These are phyloP conservation scores for Torymus tubicola DNA, from an alignment of 2,888 invertebrate genomes.

Conservation along the genomic window DNA sequence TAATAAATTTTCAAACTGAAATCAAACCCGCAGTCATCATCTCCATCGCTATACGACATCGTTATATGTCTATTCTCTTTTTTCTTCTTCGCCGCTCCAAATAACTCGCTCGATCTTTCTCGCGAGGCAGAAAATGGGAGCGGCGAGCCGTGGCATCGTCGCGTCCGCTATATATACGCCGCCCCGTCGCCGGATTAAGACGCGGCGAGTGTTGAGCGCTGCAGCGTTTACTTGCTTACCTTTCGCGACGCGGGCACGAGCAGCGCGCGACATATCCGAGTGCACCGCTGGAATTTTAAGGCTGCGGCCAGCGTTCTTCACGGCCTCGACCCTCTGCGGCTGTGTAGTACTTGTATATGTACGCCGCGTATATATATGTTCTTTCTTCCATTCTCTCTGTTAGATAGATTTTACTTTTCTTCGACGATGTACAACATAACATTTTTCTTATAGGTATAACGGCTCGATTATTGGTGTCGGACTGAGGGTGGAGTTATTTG, in stretches of 20 bases:
- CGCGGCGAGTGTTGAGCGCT: slow-evolving; percentile 21
- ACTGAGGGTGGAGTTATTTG: no score
- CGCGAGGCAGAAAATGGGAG: slow-evolving; percentile 19
- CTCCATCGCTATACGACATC: no score
- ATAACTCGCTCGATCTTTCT: slow-evolving; percentile 20
- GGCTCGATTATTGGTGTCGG: no score
- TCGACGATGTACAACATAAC: no score
- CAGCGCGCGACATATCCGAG: slow-evolving; percentile 2
- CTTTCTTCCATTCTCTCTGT: no score
- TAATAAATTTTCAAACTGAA: no score
- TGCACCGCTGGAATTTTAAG: slow-evolving; percentile 37
- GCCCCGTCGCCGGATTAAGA: slow-evolving; percentile 25
- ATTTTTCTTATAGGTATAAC: no score
- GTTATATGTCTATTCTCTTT: no score
- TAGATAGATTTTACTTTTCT: not conserved
- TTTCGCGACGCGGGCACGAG: not conserved
- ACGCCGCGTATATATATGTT: not conserved
- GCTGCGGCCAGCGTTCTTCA: slow-evolving; percentile 5
- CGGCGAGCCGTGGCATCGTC: slow-evolving; percentile 11
- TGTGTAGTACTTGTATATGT: not conserved
- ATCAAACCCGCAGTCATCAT: no score
- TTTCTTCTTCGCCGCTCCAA: no score
- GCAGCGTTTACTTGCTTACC: slow-evolving; percentile 24
- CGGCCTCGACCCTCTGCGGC: slow-evolving; percentile 22
- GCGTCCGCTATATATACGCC: not conserved